A percentile compares a stretch with the other conserved stretches of the same genome.
phyloP scores from a whole-genome alignment of 2,888 invertebrate species.

The Leptothorax acervorum region DNA sequence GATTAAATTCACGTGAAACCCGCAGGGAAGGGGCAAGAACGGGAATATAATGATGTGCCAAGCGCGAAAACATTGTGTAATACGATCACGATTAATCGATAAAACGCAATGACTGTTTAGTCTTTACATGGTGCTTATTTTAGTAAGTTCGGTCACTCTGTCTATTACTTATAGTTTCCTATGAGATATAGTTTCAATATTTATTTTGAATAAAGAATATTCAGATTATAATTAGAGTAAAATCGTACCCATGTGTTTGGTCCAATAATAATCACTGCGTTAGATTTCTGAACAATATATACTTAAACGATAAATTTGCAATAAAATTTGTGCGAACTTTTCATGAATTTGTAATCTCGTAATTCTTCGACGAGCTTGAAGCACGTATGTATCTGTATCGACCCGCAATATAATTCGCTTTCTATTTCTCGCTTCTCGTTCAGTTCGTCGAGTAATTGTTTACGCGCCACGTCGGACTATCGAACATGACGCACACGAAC shows the following conservation, averaged over 20 bases:
- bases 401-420: slow-evolving; percentile 41
- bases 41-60: slow-evolving; percentile 35
- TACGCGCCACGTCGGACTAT: slow-evolving; percentile 62
- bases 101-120: background rate
- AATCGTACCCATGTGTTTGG: background rate
- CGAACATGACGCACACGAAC: slow-evolving; percentile 41
- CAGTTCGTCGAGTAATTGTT: slow-evolving; percentile 67
- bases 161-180: background rate
- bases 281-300: background rate
- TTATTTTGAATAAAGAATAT: background rate
- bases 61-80: slow-evolving; percentile 14
- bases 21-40: slow-evolving; percentile 25
- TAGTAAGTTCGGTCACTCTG: background rate
- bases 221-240: background rate
- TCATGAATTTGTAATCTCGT: background rate
- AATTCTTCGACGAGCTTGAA: background rate
- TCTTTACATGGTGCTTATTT: background rate
- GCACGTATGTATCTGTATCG: background rate
- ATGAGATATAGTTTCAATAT: background rate
- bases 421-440: slow-evolving; percentile 44
- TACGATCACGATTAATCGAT: slow-evolving; percentile 14
- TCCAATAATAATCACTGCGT: background rate
- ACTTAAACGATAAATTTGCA: background rate
- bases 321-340: slow-evolving; percentile 4
- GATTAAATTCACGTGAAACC: slow-evolving; percentile 56